Evolutionary conservation across 2,113 vertebrate genomes (phyloP).

Genomic region (Petaurus breviceps): DNA sequence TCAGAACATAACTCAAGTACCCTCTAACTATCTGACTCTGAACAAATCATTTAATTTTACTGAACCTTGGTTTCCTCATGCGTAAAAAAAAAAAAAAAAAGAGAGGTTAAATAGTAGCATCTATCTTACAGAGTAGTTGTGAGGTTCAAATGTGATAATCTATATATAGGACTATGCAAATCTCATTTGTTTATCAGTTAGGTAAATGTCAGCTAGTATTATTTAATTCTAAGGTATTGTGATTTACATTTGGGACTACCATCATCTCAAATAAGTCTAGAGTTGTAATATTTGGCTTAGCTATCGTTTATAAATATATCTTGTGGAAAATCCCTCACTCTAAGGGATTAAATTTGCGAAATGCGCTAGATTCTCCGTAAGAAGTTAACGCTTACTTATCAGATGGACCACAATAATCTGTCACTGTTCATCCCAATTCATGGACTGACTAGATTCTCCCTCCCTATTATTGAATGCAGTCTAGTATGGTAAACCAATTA

Average conservation of each 20-base stretch:
- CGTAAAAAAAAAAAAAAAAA: neutral
- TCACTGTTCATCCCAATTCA: neutral
- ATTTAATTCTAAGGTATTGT: slow-evolving; percentile 4
- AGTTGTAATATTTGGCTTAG: slow-evolving; percentile 28
- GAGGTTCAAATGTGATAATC: neutral
- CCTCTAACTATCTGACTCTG: neutral
- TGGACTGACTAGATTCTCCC: neutral
- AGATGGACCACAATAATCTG: neutral
- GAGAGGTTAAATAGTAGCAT: neutral
- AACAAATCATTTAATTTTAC: neutral
- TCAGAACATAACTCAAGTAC: neutral
- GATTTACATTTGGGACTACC: slow-evolving; percentile 41
- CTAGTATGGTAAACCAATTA: slow-evolving; percentile 34
- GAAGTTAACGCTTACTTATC: neutral
- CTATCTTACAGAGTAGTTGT: neutral
- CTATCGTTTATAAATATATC: slow-evolving; percentile 28
- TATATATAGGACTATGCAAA: neutral
- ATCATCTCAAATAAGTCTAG: slow-evolving; percentile 2
- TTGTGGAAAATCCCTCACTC: neutral
- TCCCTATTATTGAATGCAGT: neutral
- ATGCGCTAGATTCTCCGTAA: slow-evolving; percentile 20
- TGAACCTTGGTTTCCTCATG: neutral
- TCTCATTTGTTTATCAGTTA: neutral
- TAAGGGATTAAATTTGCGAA: neutral
- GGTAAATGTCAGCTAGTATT: neutral